Conservation (phyloP, 2,888 invertebrate species). For the Dryobota labecula region DNA sequence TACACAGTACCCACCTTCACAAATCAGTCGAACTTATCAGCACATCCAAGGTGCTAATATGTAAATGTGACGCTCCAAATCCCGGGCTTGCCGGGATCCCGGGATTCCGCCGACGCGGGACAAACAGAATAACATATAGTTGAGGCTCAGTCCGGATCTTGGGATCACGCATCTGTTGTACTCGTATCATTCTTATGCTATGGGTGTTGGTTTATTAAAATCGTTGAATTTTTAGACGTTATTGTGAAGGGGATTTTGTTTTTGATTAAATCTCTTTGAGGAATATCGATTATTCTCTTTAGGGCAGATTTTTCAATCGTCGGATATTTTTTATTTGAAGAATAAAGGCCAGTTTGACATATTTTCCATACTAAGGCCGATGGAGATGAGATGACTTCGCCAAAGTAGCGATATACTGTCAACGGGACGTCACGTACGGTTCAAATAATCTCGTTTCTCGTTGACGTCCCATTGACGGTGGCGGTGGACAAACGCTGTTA, state of each 20-base stretch:
- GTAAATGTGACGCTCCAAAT: constrained; percentile 67
- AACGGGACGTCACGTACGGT: background rate
- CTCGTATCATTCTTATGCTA: constrained; percentile 36
- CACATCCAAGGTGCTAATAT: constrained; percentile 66
- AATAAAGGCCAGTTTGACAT: background rate
- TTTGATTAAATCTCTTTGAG: background rate
- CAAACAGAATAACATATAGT: constrained; percentile 70
- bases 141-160: constrained; percentile 52
- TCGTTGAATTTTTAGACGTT: constrained; percentile 27
- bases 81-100: constrained; percentile 53
- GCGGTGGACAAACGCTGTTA: background rate
- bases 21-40: constrained; percentile 58
- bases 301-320: background rate
- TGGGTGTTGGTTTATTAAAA: constrained; percentile 55
- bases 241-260: constrained; percentile 17
- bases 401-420: background rate
- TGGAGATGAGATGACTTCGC: too few relatives aligned
- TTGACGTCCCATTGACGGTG: background rate
- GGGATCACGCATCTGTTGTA: constrained; percentile 46
- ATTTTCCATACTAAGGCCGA: background rate
- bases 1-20: constrained; percentile 39
- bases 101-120: constrained; percentile 44
- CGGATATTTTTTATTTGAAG: background rate
- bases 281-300: background rate
- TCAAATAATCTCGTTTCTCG: background rate